Conservation (phyloP, 2,888 invertebrate species). For the Scaptomyza cyrtandrae region DNA sequence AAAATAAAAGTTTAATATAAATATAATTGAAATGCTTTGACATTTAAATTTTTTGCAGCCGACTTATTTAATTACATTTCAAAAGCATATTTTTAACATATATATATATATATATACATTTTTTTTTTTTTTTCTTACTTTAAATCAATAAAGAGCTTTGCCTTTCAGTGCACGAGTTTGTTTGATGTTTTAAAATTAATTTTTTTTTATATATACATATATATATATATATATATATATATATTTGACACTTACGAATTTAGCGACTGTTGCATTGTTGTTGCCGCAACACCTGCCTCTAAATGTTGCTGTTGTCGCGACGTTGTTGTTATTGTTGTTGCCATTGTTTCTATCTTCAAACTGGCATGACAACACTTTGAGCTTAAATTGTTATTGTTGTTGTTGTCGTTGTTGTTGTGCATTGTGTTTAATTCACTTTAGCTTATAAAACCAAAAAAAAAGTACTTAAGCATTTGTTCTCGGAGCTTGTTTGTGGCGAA, state of each 20-base stretch:
- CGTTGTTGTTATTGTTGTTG: neutral
- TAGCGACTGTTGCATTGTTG: conserved; percentile 54
- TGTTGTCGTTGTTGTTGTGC: conserved; percentile 13
- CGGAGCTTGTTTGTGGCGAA: neutral
- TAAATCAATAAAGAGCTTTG: too few species aligned
- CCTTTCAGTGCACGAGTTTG: too few species aligned
- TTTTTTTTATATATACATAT: neutral
- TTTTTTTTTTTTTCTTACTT: too few species aligned
- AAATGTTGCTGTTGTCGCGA: conserved; percentile 11
- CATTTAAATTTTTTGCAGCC: too few species aligned
- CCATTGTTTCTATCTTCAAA: conserved; percentile 18
- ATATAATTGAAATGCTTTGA: too few species aligned
- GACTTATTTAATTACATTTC: too few species aligned
- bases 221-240: too few species aligned
- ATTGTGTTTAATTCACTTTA: conserved; percentile 4
- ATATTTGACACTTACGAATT: conserved; percentile 79
- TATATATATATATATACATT: too few species aligned
- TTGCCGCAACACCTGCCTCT: conserved; percentile 17
- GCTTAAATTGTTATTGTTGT: conserved; percentile 22
- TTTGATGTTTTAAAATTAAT: neutral
- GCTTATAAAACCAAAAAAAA: conserved; percentile 3
- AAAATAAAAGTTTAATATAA: too few species aligned
- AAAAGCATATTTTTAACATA: too few species aligned
- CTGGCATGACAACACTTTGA: conserved; percentile 32
- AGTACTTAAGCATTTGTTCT: neutral